Conservation (phyloP, 2,888 invertebrate species). For the Rhingia rostrata region DNA sequence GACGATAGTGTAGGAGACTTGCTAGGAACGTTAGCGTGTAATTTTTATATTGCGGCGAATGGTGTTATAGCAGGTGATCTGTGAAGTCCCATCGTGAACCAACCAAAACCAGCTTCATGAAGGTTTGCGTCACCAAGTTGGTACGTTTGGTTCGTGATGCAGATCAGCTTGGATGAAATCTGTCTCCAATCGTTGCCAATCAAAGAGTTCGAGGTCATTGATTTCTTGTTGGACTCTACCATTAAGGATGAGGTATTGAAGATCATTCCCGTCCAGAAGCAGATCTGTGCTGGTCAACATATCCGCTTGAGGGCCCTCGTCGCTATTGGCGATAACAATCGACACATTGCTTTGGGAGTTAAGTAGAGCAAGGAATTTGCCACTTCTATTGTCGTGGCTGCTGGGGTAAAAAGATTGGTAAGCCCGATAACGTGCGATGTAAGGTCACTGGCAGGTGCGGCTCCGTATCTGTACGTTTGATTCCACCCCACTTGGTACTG, state of each 20-base stretch:
- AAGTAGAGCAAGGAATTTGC: slow-evolving; percentile 99
- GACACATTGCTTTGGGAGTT: slow-evolving; percentile 99
- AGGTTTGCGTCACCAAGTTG: slow-evolving; percentile 90
- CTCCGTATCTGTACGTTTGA: slow-evolving; percentile 97
- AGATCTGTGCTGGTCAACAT: slow-evolving; percentile 99
- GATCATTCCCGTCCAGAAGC: slow-evolving; percentile 99
- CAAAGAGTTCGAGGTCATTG: slow-evolving; percentile 99
- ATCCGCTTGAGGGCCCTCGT: slow-evolving; percentile 98
- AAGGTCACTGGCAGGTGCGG: slow-evolving; percentile 99
- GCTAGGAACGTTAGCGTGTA: too few species aligned
- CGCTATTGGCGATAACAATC: slow-evolving; percentile 99
- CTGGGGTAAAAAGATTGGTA: slow-evolving; percentile 99
- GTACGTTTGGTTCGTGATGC: slow-evolving; percentile 98
- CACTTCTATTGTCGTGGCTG: slow-evolving; percentile 99
- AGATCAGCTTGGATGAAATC: slow-evolving; percentile 97
- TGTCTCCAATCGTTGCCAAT: slow-evolving; percentile 99
- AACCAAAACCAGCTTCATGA: too few species aligned
- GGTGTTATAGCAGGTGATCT: too few species aligned
- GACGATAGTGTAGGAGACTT: too few species aligned
- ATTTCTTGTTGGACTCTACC: slow-evolving; percentile 95
- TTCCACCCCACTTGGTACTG: slow-evolving; percentile 99
- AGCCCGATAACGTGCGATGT: slow-evolving; percentile 99
- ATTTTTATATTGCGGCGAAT: too few species aligned
- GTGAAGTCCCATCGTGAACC: too few species aligned
- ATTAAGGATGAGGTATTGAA: slow-evolving; percentile 99